Conservation (phyloP, 2,113 vertebrate species). For the Taxidea taxus region DNA sequence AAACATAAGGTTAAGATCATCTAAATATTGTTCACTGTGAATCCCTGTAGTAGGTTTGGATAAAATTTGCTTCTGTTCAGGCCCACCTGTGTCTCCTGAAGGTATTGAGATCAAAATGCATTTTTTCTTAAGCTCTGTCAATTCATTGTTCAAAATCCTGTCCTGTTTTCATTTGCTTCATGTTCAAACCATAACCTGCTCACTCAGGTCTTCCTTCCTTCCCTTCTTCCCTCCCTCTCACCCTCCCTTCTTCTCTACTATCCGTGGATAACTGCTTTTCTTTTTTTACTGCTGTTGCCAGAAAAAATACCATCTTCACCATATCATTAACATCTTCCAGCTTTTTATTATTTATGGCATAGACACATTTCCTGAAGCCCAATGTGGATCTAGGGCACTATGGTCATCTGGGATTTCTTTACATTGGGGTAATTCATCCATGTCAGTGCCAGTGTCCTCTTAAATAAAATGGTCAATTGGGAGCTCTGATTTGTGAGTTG, state of each 20-base stretch:
- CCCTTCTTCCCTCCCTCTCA: background rate
- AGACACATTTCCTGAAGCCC: background rate
- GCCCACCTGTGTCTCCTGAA: background rate
- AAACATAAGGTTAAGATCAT: background rate
- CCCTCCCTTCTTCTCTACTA: background rate
- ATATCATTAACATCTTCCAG: background rate
- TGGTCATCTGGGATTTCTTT: background rate
- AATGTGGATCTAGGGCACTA: background rate
- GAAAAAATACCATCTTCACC: conserved; percentile 21
- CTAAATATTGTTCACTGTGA: background rate
- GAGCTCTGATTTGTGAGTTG: background rate
- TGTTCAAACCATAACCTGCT: background rate
- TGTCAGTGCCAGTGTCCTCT: background rate
- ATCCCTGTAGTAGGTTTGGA: background rate
- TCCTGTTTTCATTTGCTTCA: background rate
- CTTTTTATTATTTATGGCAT: background rate
- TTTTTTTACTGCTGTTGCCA: background rate
- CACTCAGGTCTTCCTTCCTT: background rate
- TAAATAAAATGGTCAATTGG: background rate
- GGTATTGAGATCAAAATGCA: background rate
- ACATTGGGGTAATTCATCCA: background rate
- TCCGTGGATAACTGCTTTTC: background rate
- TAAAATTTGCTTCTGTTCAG: background rate
- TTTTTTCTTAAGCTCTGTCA: background rate
- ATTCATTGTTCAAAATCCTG: conserved; percentile 32